Base-by-base conservation (phyloP, 2,888 invertebrate species). In the Diaperis boleti region DNA sequence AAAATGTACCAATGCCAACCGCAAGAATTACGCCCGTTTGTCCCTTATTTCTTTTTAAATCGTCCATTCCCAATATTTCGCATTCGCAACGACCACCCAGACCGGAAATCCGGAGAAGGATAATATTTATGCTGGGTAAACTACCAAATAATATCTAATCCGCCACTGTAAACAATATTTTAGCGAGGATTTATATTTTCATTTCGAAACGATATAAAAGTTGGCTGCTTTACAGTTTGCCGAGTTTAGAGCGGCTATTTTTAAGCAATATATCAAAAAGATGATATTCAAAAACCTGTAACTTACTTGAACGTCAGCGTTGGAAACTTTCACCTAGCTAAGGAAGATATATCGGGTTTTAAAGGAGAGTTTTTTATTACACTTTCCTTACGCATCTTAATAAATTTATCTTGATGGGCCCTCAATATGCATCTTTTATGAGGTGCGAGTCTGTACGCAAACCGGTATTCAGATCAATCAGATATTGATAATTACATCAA, bases 231-330 rank as follows among this genome's bases (percentile, higher is more conserved):
- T 54, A 14, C 50, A 60, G 44, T 64, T 56, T 64, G 41, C 49
- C 18, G 62, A 62, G 62, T 64, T 52, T 59, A 57, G 60, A 37
- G 26, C 18, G 60, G 56, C 68, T 73, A 71, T 69, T 75, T 73
- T 74, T 68, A 63, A 67, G 76, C 76, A 73, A 78, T 78, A 78
- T 78, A 78, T 78, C 78, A 78, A 75, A 75, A 70, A 73, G 77
- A 78, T 76, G 76, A 75, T 77, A 76, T 77, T 78, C 76, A 73
- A 77, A 76, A 78, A 71, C 66, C 72, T 70, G 74, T 74, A 78
- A 78, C 76, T 77, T 77, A 78, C 76, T 79, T 74, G 76, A 78
- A 75, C 75, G 77, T 78, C 77, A 76, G 76, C 78, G 73, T 73
- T 74, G 70, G 72, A 71, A 78, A 76, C 71, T 78, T 78, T 76